phyloP scores from a whole-genome alignment of 2,888 invertebrate genomes.

The Stenurella melanura region DNA sequence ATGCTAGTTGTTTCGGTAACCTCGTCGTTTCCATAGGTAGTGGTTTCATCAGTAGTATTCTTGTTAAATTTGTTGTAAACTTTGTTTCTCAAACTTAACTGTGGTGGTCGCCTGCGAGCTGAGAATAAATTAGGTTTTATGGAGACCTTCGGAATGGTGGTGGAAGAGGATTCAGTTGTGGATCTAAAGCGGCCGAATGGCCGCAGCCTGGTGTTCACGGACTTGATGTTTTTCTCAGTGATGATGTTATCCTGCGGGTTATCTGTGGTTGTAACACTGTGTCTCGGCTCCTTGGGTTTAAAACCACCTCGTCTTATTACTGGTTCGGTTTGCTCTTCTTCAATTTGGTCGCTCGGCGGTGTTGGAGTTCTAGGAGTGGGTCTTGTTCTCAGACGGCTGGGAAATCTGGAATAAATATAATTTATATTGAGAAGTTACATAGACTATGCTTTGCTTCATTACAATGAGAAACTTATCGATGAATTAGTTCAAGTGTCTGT shows the following conservation, averaged over 20 bases:
- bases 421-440: too few species aligned
- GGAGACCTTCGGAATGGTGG: slow-evolving; percentile 64
- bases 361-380: slow-evolving; percentile 69
- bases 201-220: slow-evolving; percentile 67
- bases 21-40: slow-evolving; percentile 46
- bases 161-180: slow-evolving; percentile 63
- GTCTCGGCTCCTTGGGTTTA: slow-evolving; percentile 70
- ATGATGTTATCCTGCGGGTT: slow-evolving; percentile 54
- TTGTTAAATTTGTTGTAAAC: slow-evolving; percentile 63
- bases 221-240: slow-evolving; percentile 63
- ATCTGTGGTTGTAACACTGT: slow-evolving; percentile 54
- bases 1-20: slow-evolving; percentile 45
- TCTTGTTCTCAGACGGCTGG: slow-evolving; percentile 73
- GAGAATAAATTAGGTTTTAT: slow-evolving; percentile 70
- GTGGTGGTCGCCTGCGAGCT: slow-evolving; percentile 64
- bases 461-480: too few species aligned
- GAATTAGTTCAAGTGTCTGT: too few species aligned
- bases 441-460: too few species aligned
- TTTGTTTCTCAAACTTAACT: slow-evolving; percentile 64
- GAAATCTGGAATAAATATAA: slow-evolving; percentile 63
- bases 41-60: slow-evolving; percentile 53
- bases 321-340: slow-evolving; percentile 70
- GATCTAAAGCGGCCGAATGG: slow-evolving; percentile 67
- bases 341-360: slow-evolving; percentile 64
- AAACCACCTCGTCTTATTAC: slow-evolving; percentile 67